These are phyloP conservation scores for Microcaecilia unicolor DNA, from an alignment of 2,797 vertebrate species.

Conservation along the genomic window DNA sequence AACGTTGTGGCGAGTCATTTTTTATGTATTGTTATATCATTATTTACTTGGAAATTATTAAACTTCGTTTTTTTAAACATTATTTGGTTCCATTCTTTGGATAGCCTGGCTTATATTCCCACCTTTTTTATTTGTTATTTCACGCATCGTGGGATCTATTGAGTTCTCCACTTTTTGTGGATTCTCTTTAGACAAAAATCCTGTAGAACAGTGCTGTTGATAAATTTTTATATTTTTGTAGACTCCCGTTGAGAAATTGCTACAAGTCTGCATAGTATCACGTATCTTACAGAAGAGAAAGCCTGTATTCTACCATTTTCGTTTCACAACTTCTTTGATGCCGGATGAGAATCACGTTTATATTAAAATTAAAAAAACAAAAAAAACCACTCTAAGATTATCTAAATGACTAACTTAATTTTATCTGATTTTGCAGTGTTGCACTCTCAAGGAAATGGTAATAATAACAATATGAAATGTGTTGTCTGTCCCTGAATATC, in stretches of 20 bases:
- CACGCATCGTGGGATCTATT: too few relatives aligned
- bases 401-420: conserved; percentile 19
- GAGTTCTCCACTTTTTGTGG: too few relatives aligned
- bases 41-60: too few relatives aligned
- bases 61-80: too few relatives aligned
- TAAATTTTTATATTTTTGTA: conserved; percentile 52
- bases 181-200: too few relatives aligned
- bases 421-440: conserved; percentile 19
- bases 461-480: neutral
- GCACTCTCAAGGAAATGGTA: conserved; percentile 1
- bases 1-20: too few relatives aligned
- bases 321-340: conserved; percentile 10
- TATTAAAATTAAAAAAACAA: conserved; percentile 3
- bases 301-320: conserved; percentile 12
- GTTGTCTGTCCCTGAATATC: conserved; percentile 1
- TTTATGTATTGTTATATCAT: too few relatives aligned
- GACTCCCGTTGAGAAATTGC: conserved; percentile 35
- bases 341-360: neutral
- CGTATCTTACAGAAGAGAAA: conserved; percentile 22
- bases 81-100: too few relatives aligned
- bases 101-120: too few relatives aligned
- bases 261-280: conserved; percentile 21
- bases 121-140: too few relatives aligned
- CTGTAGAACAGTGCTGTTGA: conserved; percentile 47
- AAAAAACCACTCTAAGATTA: neutral